These are phyloP conservation scores for Microcaecilia unicolor DNA, from an alignment of 2,797 vertebrate species.

Conservation along the genomic window DNA sequence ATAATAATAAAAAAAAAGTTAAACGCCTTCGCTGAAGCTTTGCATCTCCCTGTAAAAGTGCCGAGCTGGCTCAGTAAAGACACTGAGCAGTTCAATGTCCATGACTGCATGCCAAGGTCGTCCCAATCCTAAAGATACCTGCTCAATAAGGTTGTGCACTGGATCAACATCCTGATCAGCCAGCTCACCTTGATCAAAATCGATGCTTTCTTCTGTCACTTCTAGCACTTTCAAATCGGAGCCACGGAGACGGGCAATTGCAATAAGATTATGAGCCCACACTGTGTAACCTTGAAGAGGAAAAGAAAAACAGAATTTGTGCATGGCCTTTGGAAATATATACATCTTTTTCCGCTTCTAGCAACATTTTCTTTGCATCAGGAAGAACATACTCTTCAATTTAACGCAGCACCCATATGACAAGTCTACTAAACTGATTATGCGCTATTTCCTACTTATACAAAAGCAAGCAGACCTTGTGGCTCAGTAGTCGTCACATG, in stretches of 20 bases:
- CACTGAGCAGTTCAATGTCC: slow-evolving; percentile 78
- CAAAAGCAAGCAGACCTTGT: no score
- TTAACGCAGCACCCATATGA: no score
- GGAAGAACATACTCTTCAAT: no score
- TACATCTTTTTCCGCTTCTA: no score
- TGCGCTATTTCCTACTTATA: no score
- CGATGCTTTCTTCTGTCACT: slow-evolving; percentile 94
- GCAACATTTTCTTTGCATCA: not conserved
- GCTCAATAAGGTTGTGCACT: slow-evolving; percentile 89
- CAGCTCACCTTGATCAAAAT: slow-evolving; percentile 91
- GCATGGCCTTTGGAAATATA: no score
- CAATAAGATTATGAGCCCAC: slow-evolving; percentile 96
- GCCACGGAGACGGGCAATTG: slow-evolving; percentile 91
- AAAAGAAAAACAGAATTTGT: no score
- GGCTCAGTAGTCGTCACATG: no score
- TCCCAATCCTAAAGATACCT: slow-evolving; percentile 87
- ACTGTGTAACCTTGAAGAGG: slow-evolving; percentile 82
- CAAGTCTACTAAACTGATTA: no score
- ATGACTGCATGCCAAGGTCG: slow-evolving; percentile 88
- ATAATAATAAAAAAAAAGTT: slow-evolving; percentile 46
- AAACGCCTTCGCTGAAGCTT: slow-evolving; percentile 89
- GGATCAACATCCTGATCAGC: slow-evolving; percentile 86
- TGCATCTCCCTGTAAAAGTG: slow-evolving; percentile 95
- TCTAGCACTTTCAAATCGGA: slow-evolving; percentile 84
- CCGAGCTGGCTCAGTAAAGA: slow-evolving; percentile 89